Evolutionary conservation across 2,797 vertebrate species (phyloP), one percentile per base, ranked within the genome.

Genomic region (Pseudochirops corinnae): DNA sequence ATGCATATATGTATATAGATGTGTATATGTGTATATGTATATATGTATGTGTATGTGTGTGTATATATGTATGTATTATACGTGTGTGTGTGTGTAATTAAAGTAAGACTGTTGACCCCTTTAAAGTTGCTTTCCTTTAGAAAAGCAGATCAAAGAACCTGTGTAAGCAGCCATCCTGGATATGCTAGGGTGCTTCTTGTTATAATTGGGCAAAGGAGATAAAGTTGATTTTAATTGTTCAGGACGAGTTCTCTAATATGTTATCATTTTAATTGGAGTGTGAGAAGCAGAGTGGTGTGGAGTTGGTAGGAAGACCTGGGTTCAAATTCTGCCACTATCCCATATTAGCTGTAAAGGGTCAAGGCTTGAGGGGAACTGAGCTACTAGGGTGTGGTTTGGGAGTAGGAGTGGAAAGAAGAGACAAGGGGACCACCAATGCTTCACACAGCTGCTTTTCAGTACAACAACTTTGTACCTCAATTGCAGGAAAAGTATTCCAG

Each of bases 401-500:
- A 13, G 2, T 1, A 58, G 74, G 21, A 18, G 52, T 21, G 11
- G 52, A 94, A 74, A 60, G 10, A 28, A 9, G 74, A 50, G 39
- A 1, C 39, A 87, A 7, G 39, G 21, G 33, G 21, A 26, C 74
- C 9, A 4, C 10, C 74, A 46, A 50, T 46, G 21, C 39, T 87
- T 87, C 39, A 50, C 21, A 3, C n/a, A 50, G 26, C 91, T 29
- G 53, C 12, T 93, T 94, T 82, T 28, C 13, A 92, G 53, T 4
- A 50, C 46, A 97, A 96, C 94, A 12, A 62, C 21, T 74, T 0
- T 56, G 12, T 98, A 99, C 99, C 99, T 99, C 99, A 57, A 53
- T 55, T 74, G 97, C 0, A 2, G 99, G 99, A 96, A 99, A 99
- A 4, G 96, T 97, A 13, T 99, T 98, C 99, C 98, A 99, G 74